phyloP scores from a whole-genome alignment of 1,140 invertebrate genomes.

The Macrocentrus cingulum region DNA sequence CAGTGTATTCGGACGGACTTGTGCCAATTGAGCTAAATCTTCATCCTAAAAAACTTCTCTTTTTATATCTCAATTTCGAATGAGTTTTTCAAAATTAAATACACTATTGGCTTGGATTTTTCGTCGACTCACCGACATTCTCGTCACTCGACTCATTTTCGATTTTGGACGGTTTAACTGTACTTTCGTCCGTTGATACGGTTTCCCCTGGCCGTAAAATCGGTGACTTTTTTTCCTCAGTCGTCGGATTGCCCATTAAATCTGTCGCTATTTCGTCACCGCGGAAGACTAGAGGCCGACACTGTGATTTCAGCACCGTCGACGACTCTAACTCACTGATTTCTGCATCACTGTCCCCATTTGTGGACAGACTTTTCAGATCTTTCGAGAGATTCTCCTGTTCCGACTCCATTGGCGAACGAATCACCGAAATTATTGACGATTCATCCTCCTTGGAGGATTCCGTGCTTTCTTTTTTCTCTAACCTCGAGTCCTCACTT shows the following conservation, averaged over 20 bases:
- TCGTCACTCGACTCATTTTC: conserved; percentile 14
- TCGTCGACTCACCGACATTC: background rate
- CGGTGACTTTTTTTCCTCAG: conserved; percentile 2
- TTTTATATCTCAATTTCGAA: too few relatives aligned
- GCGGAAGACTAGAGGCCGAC: conserved; percentile 6
- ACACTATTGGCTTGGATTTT: conserved; percentile 3
- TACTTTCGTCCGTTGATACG: conserved; percentile 5
- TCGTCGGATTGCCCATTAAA: background rate
- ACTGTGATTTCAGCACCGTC: conserved; percentile 15
- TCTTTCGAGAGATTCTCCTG: conserved; percentile 4
- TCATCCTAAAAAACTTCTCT: background rate
- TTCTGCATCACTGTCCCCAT: conserved; percentile 16
- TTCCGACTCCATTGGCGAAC: conserved; percentile 9
- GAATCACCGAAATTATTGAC: conserved; percentile 18
- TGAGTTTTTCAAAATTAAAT: too few relatives aligned
- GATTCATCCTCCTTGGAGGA: conserved; percentile 24
- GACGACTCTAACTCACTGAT: conserved; percentile 12
- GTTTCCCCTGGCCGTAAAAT: background rate
- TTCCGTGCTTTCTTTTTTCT: conserved; percentile 25
- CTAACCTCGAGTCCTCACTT: conserved; percentile 5
- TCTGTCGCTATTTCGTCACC: background rate
- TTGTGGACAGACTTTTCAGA: background rate
- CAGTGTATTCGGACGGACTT: conserved; percentile 51
- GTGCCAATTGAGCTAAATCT: conserved; percentile 39
- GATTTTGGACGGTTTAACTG: conserved; percentile 7